Base-by-base conservation (phyloP, 2,888 invertebrate species). In the Agrochola lota region DNA sequence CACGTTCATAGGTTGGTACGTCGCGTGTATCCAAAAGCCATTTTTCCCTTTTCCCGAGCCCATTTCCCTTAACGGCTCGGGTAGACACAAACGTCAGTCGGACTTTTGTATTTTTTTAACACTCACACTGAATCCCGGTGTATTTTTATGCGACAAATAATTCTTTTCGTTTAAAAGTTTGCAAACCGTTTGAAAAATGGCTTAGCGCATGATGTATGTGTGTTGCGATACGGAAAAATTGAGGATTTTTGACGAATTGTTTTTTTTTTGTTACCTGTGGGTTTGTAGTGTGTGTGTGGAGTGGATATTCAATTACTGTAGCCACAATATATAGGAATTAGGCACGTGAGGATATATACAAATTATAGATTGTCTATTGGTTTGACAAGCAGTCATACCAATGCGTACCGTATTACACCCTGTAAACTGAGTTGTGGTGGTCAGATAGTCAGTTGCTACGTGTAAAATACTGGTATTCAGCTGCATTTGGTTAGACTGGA, bases 111-210 rank as follows among this genome's bases (percentile, higher is more conserved):
- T 71, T 80, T 77, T 81, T 70, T 40, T 11, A 46, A 67, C 66
- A 77, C 74, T 74, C 79, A 17, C 60, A 15, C 66, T 68, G 60
- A 71, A 75, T 64, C 43, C 63, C 40, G 49, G 49, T 46, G 67
- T 71, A 68, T 81, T 77, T 81, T 73, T 68, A 75, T 78, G 43
- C n/a, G n/a, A 64, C 35, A 84, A 68, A 82, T 78, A 67, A 74
- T 72, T 73, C 15, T 43, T 43, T 60, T 26, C 59, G 40, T 77
- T 67, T 57, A 17, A 72, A 82, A 71, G 46, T 82, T 77, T 71
- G 68, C 43, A 71, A 71, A 73, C 78, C 43, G 49, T 85, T 82
- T 75, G 49, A 68, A 57, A 71, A 64, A 84, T 81, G 64, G 62
- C 26, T 66, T 30, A 57, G 40, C 1, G 62, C 8, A 30, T 66